Base-by-base conservation (phyloP, 2,113 vertebrate species). In the Steatornis caripensis region DNA sequence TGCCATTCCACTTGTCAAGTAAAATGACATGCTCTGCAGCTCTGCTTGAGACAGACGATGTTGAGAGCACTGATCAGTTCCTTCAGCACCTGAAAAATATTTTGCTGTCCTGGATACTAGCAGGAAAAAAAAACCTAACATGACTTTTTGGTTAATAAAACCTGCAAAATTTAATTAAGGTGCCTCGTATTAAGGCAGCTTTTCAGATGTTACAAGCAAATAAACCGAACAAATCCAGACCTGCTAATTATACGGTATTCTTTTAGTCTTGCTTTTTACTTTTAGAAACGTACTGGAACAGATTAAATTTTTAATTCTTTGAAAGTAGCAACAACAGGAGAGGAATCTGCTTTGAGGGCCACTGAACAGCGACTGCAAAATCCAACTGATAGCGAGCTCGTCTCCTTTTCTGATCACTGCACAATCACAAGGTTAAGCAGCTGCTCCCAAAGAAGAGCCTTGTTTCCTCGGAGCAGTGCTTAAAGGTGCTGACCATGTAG, bases 401-500 rank as follows among this genome's bases (percentile, higher is more conserved):
- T 75, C 77, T 95, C 85, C 66, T 49, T 62, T 87, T 77, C 92
- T 88, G 88, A 80, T 60, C 11, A 29, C 71, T 80, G 93, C 82
- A 90, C 81, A 89, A 88, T 93, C 89, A 48, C 90, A 49, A 97
- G 96, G 98, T 97, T 96, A 97, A 98, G 97, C 99, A 99, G 98
- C 98, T 99, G 99, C 98, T 98, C 97, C 97, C 94, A 60, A 93
- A 94, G 96, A 74, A 51, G 94, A 97, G 94, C 92, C 91, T 82
- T 95, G 98, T 97, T 98, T 96, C 98, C 98, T 98, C 87, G 94
- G 96, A 97, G 98, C 97, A 62, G 89, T 81, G 98, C 98, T 99
- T 96, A 89, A 97, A 98, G 98, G 98, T 98, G 98, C 97, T 99
- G 98, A 98, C 98, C 98, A 98, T 77, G 97, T 98, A 99, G 99